Conservation (phyloP, 2,113 vertebrate species). For the Pelvicachromis taeniatus region DNA sequence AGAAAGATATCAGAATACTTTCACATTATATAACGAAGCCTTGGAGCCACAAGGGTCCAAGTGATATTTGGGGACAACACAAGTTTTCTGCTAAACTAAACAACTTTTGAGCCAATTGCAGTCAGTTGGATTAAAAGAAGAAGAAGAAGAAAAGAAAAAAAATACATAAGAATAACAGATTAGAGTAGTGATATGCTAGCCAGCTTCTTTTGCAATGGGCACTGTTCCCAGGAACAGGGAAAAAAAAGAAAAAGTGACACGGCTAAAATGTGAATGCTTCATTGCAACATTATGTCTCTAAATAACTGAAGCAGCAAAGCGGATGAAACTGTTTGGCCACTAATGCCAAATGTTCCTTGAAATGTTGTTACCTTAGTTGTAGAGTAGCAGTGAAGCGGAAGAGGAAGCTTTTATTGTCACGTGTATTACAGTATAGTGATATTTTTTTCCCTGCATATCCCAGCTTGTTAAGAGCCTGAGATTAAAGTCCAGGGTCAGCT, state of each 20-base stretch:
- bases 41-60: slow-evolving; percentile 5
- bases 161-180: slow-evolving; percentile 29
- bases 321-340: neutral
- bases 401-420: neutral
- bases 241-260: neutral
- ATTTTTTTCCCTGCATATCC: neutral
- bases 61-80: slow-evolving; percentile 24
- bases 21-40: slow-evolving; percentile 14
- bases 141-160: neutral
- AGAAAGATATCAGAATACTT: neutral
- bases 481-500: neutral
- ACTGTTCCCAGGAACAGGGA: neutral
- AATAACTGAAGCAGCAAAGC: slow-evolving; percentile 2
- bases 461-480: neutral
- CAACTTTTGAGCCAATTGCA: slow-evolving; percentile 16
- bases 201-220: slow-evolving; percentile 20
- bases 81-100: slow-evolving; percentile 34
- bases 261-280: slow-evolving; percentile 12
- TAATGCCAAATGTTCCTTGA: neutral
- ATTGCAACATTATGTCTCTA: slow-evolving; percentile 8
- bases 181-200: neutral
- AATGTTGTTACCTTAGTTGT: neutral
- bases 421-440: neutral
- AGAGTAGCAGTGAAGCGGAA: neutral
- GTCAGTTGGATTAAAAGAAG: neutral